phyloP scores from a whole-genome alignment of 2,888 invertebrate genomes.

The Apamea sordens region DNA sequence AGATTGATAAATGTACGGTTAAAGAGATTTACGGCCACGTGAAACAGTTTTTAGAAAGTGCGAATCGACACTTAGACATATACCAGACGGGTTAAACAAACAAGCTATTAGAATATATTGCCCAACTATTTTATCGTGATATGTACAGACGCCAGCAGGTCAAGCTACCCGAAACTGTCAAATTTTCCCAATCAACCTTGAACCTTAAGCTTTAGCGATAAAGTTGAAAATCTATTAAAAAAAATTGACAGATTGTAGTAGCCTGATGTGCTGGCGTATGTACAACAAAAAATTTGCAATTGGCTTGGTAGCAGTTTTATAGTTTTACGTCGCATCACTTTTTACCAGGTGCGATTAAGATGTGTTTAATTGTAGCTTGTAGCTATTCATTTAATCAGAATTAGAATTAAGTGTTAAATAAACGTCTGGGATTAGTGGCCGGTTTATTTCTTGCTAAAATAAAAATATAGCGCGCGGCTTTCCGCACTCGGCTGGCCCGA shows the following conservation, averaged over 20 bases:
- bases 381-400: conserved; percentile 22
- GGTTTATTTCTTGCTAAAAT: conserved; percentile 9
- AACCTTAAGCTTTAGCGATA: too few relatives aligned
- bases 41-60: conserved; percentile 53
- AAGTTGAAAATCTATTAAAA: too few relatives aligned
- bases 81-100: conserved; percentile 51
- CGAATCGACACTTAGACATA: conserved; percentile 44
- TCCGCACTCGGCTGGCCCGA: background rate
- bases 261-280: background rate
- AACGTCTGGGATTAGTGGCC: conserved; percentile 16
- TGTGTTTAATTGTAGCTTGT: conserved; percentile 19
- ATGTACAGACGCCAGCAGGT: too few relatives aligned
- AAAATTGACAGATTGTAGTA: too few relatives aligned
- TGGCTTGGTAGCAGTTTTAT: conserved; percentile 32
- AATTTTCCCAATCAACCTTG: too few relatives aligned
- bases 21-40: conserved; percentile 49
- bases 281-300: conserved; percentile 37
- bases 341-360: conserved; percentile 24
- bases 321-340: conserved; percentile 12
- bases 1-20: conserved; percentile 51
- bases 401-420: conserved; percentile 25
- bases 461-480: background rate
- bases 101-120: conserved; percentile 42
- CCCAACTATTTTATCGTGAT: conserved; percentile 7
- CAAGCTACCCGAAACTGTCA: too few relatives aligned